Evolutionary conservation across 2,113 vertebrate genomes (phyloP), one percentile per base, ranked within the genome.

Genomic region (Apeltes quadracus): DNA sequence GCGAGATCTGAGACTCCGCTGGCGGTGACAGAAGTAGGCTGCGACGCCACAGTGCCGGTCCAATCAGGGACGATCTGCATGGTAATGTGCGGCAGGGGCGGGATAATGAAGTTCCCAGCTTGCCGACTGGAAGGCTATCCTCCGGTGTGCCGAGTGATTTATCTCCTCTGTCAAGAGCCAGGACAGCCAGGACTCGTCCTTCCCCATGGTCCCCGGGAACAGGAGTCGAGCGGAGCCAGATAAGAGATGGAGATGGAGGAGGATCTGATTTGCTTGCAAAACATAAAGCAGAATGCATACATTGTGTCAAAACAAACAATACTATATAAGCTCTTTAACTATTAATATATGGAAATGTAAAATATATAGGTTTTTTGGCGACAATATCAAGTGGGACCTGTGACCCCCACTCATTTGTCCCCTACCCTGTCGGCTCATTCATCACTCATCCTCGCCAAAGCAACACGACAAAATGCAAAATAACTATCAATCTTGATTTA

Each of bases 61-160:
- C 96, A 96, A 96, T 98, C 95, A 96, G 93, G 92, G 92, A 89
- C 93, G 92, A 95, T 96, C 95, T 97, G 95, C 95, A 97, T 96
- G 96, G 95, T 96, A 97, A 97, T 96, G 92, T 95, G 93, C 94
- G 94, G 95, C 95, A 96, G 95, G 95, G 96, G 94, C 94, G 96
- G 95, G 94, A 93, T 98, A 98, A 98, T 98, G 97, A 98, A 98
- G 95, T 98, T 97, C 97, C 95, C 96, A 98, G 96, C 95, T 79
- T 96, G 97, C 90, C 94, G 95, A 93, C 97, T 96, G 93, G 93
- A 97, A 96, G 95, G 94, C 94, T 96, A 97, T 96, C 95, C 97
- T 98, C 97, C 92, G 95, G 96, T 97, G 97, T 96, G 94, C 91
- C 87, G 88, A 90, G 94, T 98, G 97, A 98, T 98, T 98, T 98